Evolutionary conservation across 2,888 invertebrate species (phyloP).

Genomic region (Dasysyrphus tricinctus): DNA sequence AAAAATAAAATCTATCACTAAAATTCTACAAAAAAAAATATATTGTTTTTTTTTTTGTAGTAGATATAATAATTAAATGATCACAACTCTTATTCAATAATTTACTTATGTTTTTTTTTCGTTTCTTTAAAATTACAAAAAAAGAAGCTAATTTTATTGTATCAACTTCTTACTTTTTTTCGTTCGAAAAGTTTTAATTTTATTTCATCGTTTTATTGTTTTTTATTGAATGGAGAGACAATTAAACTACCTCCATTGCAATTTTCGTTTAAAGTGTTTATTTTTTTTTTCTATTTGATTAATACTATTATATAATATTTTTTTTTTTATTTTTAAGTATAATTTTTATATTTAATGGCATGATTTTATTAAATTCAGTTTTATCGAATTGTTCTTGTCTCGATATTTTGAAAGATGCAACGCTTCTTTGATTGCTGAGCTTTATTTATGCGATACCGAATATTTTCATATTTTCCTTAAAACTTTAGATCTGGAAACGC

Average conservation of each 20-base stretch:
- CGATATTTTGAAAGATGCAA: constrained; percentile 58
- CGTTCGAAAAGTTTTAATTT: constrained; percentile 43
- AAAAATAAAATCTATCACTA: constrained; percentile 60
- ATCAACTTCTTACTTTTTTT: constrained; percentile 37
- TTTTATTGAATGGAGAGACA: constrained; percentile 35
- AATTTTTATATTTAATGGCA: constrained; percentile 45
- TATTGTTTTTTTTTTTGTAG: constrained; percentile 40
- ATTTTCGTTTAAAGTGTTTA: constrained; percentile 31
- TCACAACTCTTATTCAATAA: constrained; percentile 83
- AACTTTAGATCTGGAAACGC: constrained; percentile 27
- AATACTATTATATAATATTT: constrained; percentile 31
- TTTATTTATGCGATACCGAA: background rate
- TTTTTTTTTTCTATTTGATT: constrained; percentile 41
- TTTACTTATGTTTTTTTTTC: constrained; percentile 65
- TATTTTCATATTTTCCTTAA: constrained; percentile 33
- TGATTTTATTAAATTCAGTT: constrained; percentile 36
- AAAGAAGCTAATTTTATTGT: constrained; percentile 15
- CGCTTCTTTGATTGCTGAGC: constrained; percentile 28
- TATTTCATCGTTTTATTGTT: constrained; percentile 33
- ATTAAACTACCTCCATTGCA: constrained; percentile 37
- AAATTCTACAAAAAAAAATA: constrained; percentile 63
- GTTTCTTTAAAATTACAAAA: constrained; percentile 28
- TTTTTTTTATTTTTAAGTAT: constrained; percentile 50
- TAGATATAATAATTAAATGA: constrained; percentile 82
- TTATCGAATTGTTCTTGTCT: constrained; percentile 27